These are phyloP conservation scores for Zaprionus obscuricornis DNA, from an alignment of 2,888 invertebrate genomes.

Conservation along the genomic window DNA sequence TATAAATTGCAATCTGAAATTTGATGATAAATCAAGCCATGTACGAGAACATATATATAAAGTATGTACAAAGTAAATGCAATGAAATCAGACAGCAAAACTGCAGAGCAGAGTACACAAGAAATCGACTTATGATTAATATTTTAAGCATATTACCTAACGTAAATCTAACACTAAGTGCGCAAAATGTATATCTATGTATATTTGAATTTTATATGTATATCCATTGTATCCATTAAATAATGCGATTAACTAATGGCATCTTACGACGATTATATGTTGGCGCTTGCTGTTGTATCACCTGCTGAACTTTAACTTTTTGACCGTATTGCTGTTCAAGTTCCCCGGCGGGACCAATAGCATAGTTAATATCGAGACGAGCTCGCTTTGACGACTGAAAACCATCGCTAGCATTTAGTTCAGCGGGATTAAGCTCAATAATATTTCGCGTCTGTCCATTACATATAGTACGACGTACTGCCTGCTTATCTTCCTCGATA, in stretches of 20 bases:
- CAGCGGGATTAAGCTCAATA: constrained; percentile 85
- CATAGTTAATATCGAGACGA: constrained; percentile 82
- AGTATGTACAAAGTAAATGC: constrained; percentile 33
- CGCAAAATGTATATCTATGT: constrained; percentile 16
- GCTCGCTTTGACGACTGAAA: constrained; percentile 81
- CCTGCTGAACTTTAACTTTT: constrained; percentile 71
- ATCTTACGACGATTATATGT: constrained; percentile 87
- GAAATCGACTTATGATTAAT: constrained; percentile 23
- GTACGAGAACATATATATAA: too few species aligned
- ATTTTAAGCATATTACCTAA: constrained; percentile 57
- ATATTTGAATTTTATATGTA: constrained; percentile 1
- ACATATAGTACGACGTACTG: constrained; percentile 70
- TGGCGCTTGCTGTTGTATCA: constrained; percentile 54
- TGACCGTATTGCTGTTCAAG: constrained; percentile 77
- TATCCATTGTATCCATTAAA: constrained; percentile 55
- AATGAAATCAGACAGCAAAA: constrained; percentile 27
- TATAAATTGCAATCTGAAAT: too few species aligned
- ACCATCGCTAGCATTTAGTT: constrained; percentile 84
- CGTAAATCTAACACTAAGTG: constrained; percentile 54
- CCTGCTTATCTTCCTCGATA: constrained; percentile 86
- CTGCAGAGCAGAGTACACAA: constrained; percentile 6
- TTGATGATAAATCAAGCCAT: too few species aligned
- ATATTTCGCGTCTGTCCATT: constrained; percentile 83
- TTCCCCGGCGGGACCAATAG: constrained; percentile 84
- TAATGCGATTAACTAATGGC: constrained; percentile 85